Evolutionary conservation across 2,113 vertebrate species (phyloP).

Genomic region (Sander vitreus): DNA sequence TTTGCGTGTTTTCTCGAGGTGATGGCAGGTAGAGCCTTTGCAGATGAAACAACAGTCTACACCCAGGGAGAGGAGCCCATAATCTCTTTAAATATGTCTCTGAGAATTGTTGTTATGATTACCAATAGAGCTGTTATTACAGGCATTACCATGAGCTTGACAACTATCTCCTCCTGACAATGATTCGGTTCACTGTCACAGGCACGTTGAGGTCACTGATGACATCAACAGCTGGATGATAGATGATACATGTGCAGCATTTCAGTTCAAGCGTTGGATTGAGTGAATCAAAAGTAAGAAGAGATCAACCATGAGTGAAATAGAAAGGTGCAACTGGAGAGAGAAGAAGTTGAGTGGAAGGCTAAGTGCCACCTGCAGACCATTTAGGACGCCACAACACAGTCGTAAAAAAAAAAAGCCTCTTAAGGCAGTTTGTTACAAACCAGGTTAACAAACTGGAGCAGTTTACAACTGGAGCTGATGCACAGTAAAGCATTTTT

Average conservation of each 20-base stretch:
- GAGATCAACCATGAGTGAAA: slow-evolving; percentile 6
- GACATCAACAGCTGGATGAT: slow-evolving; percentile 40
- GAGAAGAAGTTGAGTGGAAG: slow-evolving; percentile 53
- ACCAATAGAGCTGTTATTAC: slow-evolving; percentile 67
- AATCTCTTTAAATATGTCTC: slow-evolving; percentile 71
- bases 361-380: slow-evolving; percentile 67
- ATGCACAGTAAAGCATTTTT: slow-evolving; percentile 56
- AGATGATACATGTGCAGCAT: slow-evolving; percentile 15
- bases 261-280: background rate
- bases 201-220: slow-evolving; percentile 29
- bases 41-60: slow-evolving; percentile 60
- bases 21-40: slow-evolving; percentile 15
- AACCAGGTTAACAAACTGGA: slow-evolving; percentile 66
- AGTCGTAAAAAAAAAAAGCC: slow-evolving; percentile 66
- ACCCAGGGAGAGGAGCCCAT: slow-evolving; percentile 48
- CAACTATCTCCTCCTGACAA: slow-evolving; percentile 31
- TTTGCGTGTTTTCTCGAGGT: slow-evolving; percentile 38
- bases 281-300: slow-evolving; percentile 9
- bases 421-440: slow-evolving; percentile 66
- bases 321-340: slow-evolving; percentile 1
- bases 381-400: slow-evolving; percentile 53
- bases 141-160: slow-evolving; percentile 54
- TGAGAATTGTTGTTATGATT: slow-evolving; percentile 66
- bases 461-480: slow-evolving; percentile 65
- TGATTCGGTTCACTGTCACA: slow-evolving; percentile 23